Conservation (phyloP, 2,888 invertebrate species). For the Acrocyrtus sp. region DNA sequence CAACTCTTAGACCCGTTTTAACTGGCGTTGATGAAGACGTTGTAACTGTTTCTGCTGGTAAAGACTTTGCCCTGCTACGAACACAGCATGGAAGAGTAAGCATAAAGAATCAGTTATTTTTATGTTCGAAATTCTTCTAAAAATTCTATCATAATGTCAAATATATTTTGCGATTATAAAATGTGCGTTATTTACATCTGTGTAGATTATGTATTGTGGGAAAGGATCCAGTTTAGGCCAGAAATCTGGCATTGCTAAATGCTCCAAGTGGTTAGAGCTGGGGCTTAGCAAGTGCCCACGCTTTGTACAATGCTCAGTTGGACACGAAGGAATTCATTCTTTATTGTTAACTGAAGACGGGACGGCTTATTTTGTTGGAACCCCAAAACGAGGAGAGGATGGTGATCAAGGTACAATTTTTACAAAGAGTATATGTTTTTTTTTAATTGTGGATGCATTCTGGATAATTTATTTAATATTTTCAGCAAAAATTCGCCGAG, state of each 20-base stretch:
- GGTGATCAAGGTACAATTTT: constrained; percentile 77
- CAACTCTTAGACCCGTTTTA: constrained; percentile 66
- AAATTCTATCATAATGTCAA: too few relatives aligned
- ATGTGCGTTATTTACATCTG: too few relatives aligned
- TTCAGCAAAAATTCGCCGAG: constrained; percentile 75
- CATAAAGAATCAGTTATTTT: too few relatives aligned
- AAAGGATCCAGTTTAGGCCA: constrained; percentile 88
- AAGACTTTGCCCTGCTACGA: constrained; percentile 87
- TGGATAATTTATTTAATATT: neutral
- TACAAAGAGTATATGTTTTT: neutral
- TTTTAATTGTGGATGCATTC: neutral
- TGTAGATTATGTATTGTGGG: constrained; percentile 83
- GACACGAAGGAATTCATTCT: constrained; percentile 94
- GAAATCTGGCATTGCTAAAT: constrained; percentile 68
- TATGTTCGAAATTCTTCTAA: too few relatives aligned
- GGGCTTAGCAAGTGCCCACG: constrained; percentile 78
- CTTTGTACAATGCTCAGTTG: constrained; percentile 83
- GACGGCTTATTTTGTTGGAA: constrained; percentile 85
- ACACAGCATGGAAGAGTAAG: constrained; percentile 85
- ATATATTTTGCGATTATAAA: too few relatives aligned
- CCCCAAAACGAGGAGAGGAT: constrained; percentile 92
- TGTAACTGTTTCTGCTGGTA: constrained; percentile 81
- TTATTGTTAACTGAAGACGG: constrained; percentile 93
- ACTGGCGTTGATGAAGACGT: constrained; percentile 82
- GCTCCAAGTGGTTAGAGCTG: constrained; percentile 68